Conservation (phyloP, 2,113 vertebrate genomes). For the Patagioenas fasciata region DNA sequence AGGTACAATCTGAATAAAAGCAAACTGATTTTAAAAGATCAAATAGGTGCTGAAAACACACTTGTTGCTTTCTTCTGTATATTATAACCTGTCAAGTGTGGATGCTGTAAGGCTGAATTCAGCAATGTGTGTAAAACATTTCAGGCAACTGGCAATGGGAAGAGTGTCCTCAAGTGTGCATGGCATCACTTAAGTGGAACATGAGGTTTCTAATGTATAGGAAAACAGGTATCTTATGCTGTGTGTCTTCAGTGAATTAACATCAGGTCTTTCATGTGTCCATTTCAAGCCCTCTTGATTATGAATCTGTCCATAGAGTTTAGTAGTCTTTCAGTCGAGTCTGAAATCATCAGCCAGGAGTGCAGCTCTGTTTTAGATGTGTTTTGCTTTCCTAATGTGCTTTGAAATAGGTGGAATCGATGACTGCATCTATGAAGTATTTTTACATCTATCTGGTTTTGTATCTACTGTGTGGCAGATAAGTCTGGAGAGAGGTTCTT, state of each 20-base stretch:
- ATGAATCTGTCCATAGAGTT: neutral
- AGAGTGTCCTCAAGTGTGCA: neutral
- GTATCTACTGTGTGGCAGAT: neutral
- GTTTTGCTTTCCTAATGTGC: conserved; percentile 56
- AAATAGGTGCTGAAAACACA: neutral
- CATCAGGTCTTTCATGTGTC: neutral
- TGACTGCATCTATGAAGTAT: conserved; percentile 6
- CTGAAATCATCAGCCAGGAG: conserved; percentile 33
- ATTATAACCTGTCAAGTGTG: neutral
- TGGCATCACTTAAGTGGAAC: neutral
- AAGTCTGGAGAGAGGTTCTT: neutral
- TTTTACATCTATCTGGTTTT: neutral
- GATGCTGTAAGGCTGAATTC: neutral
- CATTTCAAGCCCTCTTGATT: neutral
- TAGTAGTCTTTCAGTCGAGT: neutral
- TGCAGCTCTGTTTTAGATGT: conserved; percentile 39
- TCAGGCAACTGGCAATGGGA: neutral
- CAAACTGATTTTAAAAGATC: neutral
- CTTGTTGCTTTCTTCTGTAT: neutral
- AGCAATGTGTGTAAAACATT: neutral
- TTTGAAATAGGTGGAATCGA: conserved; percentile 21
- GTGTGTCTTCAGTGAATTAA: neutral
- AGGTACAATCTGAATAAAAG: neutral
- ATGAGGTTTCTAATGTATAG: neutral
- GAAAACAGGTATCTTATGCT: neutral